Conservation (phyloP, 2,888 invertebrate species). For the Blastobasis adustella region DNA sequence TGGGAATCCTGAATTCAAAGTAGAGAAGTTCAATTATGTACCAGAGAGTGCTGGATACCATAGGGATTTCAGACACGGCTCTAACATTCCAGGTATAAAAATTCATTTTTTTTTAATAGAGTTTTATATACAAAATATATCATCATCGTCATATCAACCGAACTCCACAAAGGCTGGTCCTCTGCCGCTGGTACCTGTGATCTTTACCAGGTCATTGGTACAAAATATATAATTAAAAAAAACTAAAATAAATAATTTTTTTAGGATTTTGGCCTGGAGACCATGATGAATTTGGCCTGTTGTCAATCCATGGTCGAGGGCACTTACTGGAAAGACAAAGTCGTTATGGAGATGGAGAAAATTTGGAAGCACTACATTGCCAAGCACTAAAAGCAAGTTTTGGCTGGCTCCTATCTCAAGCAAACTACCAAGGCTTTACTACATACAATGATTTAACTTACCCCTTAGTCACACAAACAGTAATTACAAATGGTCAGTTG, state of each 20-base stretch:
- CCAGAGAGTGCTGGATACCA: conserved; percentile 78
- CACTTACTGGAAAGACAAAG: conserved; percentile 67
- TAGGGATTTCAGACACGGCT: conserved; percentile 76
- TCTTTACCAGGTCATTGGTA: no score
- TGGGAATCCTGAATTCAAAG: conserved; percentile 67
- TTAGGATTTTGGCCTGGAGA: conserved; percentile 91
- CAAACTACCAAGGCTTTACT: conserved; percentile 91
- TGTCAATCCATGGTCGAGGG: conserved; percentile 83
- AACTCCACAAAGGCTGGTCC: neutral
- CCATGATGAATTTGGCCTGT: conserved; percentile 81
- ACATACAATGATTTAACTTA: conserved; percentile 93
- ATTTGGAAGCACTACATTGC: conserved; percentile 78
- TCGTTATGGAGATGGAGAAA: conserved; percentile 69
- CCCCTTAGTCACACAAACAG: conserved; percentile 90
- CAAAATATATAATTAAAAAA: neutral
- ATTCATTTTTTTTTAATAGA: neutral
- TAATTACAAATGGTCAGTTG: conserved; percentile 90
- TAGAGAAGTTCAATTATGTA: conserved; percentile 75
- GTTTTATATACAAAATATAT: neutral
- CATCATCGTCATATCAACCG: neutral
- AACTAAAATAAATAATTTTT: conserved; percentile 16
- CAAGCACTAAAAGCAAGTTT: conserved; percentile 88
- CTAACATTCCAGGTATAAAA: conserved; percentile 83
- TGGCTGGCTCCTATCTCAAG: conserved; percentile 86
- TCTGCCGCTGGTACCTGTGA: neutral